phyloP scores from a whole-genome alignment of 2,797 vertebrate genomes.

The Synanceia verrucosa region DNA sequence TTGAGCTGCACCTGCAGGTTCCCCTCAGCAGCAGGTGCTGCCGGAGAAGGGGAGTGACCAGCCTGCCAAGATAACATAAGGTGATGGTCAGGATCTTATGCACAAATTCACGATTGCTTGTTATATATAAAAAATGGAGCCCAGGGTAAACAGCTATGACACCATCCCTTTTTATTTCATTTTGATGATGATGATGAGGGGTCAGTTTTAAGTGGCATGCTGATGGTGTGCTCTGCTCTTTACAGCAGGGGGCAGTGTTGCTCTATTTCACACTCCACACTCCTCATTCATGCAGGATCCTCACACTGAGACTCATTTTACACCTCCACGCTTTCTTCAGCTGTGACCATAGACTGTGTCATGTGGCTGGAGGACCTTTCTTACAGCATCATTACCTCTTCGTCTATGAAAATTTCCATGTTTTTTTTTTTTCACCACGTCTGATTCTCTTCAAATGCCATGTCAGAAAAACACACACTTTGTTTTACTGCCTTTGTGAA shows the following conservation, averaged over 20 bases:
- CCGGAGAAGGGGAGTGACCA: no score
- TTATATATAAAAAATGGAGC: no score
- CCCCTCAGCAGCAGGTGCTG: no score
- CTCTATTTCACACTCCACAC: conserved; percentile 9
- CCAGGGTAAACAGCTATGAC: neutral
- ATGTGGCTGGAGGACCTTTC: neutral
- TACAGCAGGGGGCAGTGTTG: conserved; percentile 56
- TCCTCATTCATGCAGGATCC: neutral
- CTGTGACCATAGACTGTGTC: no score
- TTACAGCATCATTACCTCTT: neutral
- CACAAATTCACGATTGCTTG: no score
- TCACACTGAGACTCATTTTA: neutral
- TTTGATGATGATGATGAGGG: no score
- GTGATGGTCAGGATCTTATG: no score
- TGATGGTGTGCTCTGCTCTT: neutral
- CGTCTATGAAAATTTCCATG: neutral
- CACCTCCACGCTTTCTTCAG: neutral
- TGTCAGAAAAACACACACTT: neutral
- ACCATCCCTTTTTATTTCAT: neutral
- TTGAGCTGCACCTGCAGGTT: no score
- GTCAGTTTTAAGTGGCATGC: neutral
- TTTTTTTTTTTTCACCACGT: neutral
- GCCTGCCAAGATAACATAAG: no score
- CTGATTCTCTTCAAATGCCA: neutral
- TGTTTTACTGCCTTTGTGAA: neutral